Evolutionary conservation across 2,113 vertebrate species (phyloP).

Genomic region (Notarius quadriscutis): DNA sequence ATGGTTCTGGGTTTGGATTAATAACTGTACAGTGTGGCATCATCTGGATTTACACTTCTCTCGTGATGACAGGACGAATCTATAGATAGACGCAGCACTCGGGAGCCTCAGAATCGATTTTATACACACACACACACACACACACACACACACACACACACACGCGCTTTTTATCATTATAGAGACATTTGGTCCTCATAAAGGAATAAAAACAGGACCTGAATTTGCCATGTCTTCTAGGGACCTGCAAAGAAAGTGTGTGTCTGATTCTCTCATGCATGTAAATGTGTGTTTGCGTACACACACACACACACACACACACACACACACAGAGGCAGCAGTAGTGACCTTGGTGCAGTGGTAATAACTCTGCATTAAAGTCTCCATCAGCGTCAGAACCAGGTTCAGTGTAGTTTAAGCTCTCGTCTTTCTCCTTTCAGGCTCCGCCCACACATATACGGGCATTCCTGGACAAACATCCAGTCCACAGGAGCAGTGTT

Average conservation of each 20-base stretch:
- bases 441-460: not conserved
- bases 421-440: not conserved
- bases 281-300: not conserved
- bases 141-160: not conserved
- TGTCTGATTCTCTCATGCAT: not conserved
- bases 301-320: not conserved
- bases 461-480: not conserved
- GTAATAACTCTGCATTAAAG: not conserved
- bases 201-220: not conserved
- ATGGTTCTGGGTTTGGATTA: not conserved
- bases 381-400: not conserved
- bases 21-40: not conserved
- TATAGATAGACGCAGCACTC: not conserved
- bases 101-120: not conserved
- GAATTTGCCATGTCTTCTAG: not conserved
- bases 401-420: not conserved
- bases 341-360: slow-evolving; percentile 19
- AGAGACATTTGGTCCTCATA: not conserved
- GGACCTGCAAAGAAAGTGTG: not conserved
- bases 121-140: not conserved
- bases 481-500: not conserved
- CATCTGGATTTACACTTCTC: not conserved
- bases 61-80: not conserved
- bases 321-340: not conserved
- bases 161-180: not conserved